Evolutionary conservation across 2,797 vertebrate genomes (phyloP), one percentile per base, ranked within the genome.

Genomic region (Sarcoramphus papa): DNA sequence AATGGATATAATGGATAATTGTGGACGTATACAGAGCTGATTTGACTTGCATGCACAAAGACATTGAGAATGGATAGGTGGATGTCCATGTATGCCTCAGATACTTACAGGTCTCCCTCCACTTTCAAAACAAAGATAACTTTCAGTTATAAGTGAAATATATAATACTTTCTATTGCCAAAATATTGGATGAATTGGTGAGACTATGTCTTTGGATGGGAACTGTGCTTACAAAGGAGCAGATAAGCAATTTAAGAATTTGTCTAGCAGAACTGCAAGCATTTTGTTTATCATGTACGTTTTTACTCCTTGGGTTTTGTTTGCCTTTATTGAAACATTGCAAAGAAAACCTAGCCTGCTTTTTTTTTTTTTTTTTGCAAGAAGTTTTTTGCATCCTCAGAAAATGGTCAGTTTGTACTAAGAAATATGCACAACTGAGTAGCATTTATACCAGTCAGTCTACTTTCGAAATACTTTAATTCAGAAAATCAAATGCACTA

Each of bases 21-120:
- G 12, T 57, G 2, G 15, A 6, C 12, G 20, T 20, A 14, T 35
- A 48, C 0, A 2, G 63, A 45, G 3, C 14, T 77, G 18, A n/a
- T 45, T 43, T 41, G n/a, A 67, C 35, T 83, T 80, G 6, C 14
- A 24, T 10, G 10, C 14, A 45, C 5, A 31, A 65, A 87, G 30
- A 4, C 33, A 48, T 5, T 62, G 9, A 35, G 73, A 84, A 77
- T 21, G 21, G 43, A 30, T 8, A 48, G 22, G 2, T n/a, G 4
- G 54, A 48, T 68, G 10, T n/a, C 24, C 41, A 53, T 14, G 12
- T 47, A 30, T 1, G 8, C 6, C 15, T 89, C 30, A 45, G 11
- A 35, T 18, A 60, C 6, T 60, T 75, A 19, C 14, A 85, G 27
- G 8, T 23, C 20, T 79, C 19, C 35, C 28, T 75, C 12, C 23